Base-by-base conservation (phyloP, 2,888 invertebrate genomes). In the Machimus atricapillus region DNA sequence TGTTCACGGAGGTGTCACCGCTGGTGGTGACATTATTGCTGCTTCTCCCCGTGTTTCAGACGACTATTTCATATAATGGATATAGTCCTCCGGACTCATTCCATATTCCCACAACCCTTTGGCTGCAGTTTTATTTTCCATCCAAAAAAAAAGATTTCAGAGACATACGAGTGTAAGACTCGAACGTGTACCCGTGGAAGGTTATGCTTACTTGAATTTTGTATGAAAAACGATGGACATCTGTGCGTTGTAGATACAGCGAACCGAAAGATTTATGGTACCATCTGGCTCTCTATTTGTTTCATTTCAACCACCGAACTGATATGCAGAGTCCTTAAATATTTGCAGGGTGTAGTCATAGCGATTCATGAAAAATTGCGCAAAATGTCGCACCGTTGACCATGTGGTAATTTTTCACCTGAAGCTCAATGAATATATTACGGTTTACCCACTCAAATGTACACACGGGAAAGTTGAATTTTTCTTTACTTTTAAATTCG, bases 161-260 rank as follows among this genome's bases (percentile, higher is more conserved):
- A 34, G 37, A 76, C 19, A 76, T 76, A 43, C 43, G 43, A 46
- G 43, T 46, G 5, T 46, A 76, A 76, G 76, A 76, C 37, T n/a
- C 31, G 74, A 34, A 40, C 74, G 8, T 37, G 34, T 37, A 34
- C 2, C 74, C 14, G 34, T 34, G 7, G 37, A 34, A 76, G 19
- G 37, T 34, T 76, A 37, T 76, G 37, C 76, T 76, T 76, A 76
- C 66, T 66, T 76, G 76, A 34, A 76, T 19, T 76, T 37, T 76
- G 37, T 76, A 76, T 76, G 76, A 76, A 76, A 76, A 76, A 76
- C 76, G 37, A 34, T 76, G 76, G 76, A 37, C 76, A 76, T 34
- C 76, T 76, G 76, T 34, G 76, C 19, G 34, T 37, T 34, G 37
- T 76, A 76, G 76, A 37, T 76, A 76, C 37, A 76, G n/a, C 23